Evolutionary conservation across 2,888 invertebrate species (phyloP).

Genomic region (Frankliniella intonsa): DNA sequence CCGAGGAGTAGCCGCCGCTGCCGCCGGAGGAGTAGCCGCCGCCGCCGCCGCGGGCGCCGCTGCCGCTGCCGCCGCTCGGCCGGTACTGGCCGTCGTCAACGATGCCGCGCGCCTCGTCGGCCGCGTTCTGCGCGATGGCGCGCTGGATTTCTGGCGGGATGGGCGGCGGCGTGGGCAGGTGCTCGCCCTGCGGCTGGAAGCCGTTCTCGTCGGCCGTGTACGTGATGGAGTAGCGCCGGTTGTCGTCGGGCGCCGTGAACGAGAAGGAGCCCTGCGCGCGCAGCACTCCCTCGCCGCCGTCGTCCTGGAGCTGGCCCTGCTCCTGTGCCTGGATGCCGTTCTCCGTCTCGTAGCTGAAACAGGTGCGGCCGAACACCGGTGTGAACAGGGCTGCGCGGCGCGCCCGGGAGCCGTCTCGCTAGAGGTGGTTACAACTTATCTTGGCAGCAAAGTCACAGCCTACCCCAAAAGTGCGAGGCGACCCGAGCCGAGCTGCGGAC

Average conservation of each 20-base stretch:
- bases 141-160: constrained; percentile 63
- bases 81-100: constrained; percentile 13
- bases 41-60: background rate
- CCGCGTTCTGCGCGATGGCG: constrained; percentile 48
- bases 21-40: background rate
- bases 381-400: background rate
- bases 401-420: too few relatives aligned
- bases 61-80: background rate
- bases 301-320: constrained; percentile 51
- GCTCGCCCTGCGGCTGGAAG: constrained; percentile 50
- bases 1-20: background rate
- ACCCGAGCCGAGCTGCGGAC: too few relatives aligned
- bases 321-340: constrained; percentile 48
- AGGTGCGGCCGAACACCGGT: background rate
- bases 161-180: constrained; percentile 61
- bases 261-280: constrained; percentile 51
- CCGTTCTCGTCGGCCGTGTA: constrained; percentile 56
- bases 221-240: constrained; percentile 47
- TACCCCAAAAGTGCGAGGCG: too few relatives aligned
- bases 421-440: too few relatives aligned
- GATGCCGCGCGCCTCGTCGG: constrained; percentile 15
- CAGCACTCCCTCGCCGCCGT: constrained; percentile 47
- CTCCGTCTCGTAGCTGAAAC: constrained; percentile 40
- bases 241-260: constrained; percentile 49
- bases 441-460: too few relatives aligned